These are phyloP conservation scores for Camptogramma bilineatum DNA, from an alignment of 2,888 invertebrate species.

Conservation along the genomic window DNA sequence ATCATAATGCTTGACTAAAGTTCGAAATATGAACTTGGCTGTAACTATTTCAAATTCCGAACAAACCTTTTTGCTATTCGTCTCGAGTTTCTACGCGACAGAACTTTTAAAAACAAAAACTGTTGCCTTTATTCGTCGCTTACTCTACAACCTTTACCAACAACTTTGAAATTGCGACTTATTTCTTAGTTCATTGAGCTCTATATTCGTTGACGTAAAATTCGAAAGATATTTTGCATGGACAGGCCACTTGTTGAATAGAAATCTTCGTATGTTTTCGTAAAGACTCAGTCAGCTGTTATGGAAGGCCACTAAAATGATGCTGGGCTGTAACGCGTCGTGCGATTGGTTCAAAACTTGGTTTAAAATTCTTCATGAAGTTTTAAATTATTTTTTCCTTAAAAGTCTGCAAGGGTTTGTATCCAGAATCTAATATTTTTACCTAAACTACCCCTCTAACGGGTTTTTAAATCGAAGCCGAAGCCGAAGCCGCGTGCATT, in stretches of 20 bases:
- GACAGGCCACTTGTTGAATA: slow-evolving; percentile 78
- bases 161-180: slow-evolving; percentile 24
- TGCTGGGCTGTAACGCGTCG: too few species aligned
- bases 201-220: slow-evolving; percentile 45
- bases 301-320: slow-evolving; percentile 59
- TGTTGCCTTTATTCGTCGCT: background rate
- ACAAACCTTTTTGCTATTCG: background rate
- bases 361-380: too few species aligned
- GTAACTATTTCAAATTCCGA: too few species aligned
- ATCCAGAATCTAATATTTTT: too few species aligned
- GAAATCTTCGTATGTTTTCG: slow-evolving; percentile 78
- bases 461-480: too few species aligned
- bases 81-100: background rate
- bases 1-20: too few species aligned
- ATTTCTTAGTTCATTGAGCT: slow-evolving; percentile 38
- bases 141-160: background rate
- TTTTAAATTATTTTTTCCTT: too few species aligned
- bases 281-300: slow-evolving; percentile 63
- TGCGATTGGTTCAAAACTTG: too few species aligned
- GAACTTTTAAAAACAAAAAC: background rate
- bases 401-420: too few species aligned
- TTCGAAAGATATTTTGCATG: slow-evolving; percentile 61
- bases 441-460: too few species aligned
- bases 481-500: too few species aligned
- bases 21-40: too few species aligned